These are phyloP conservation scores for Scrobipalpa atriplicella DNA, from an alignment of 2,888 invertebrate species.

Conservation along the genomic window DNA sequence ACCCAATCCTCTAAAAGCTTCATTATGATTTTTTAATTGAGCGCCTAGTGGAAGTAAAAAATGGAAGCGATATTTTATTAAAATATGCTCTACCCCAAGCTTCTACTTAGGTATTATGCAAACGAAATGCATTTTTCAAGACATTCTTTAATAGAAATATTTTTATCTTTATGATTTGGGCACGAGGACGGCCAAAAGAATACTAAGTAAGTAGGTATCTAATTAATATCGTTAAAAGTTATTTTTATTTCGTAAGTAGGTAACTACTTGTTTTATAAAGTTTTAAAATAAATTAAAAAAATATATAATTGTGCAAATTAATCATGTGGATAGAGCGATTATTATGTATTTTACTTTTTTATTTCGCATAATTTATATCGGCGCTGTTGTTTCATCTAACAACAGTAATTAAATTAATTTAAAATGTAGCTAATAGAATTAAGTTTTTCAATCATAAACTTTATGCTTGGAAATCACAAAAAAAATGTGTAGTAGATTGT, in stretches of 20 bases:
- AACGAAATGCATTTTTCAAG: not conserved
- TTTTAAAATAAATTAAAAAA: not conserved
- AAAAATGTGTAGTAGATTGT: not conserved
- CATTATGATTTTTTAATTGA: not conserved
- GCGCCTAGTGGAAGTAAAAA: not conserved
- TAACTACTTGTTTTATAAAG: not conserved
- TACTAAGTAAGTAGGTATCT: not conserved
- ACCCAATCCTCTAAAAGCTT: not conserved
- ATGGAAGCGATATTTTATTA: not conserved
- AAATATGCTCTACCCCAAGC: no score
- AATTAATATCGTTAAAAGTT: not conserved
- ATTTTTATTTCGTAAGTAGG: not conserved
- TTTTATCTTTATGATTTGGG: not conserved
- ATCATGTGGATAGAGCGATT: no score
- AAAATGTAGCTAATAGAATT: constrained; percentile 6
- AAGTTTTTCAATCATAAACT: not conserved
- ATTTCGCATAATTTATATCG: no score
- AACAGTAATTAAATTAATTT: not conserved
- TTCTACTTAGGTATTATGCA: no score
- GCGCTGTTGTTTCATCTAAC: no score
- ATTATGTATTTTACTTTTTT: no score
- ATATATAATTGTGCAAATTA: not conserved
- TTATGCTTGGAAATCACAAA: constrained; percentile 9
- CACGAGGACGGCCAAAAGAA: not conserved
- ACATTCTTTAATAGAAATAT: not conserved